Percentiles rank a stretch among this genome's conserved stretches.
phyloP scores from a whole-genome alignment of 2,113 vertebrate genomes.

The Poecile atricapillus region DNA sequence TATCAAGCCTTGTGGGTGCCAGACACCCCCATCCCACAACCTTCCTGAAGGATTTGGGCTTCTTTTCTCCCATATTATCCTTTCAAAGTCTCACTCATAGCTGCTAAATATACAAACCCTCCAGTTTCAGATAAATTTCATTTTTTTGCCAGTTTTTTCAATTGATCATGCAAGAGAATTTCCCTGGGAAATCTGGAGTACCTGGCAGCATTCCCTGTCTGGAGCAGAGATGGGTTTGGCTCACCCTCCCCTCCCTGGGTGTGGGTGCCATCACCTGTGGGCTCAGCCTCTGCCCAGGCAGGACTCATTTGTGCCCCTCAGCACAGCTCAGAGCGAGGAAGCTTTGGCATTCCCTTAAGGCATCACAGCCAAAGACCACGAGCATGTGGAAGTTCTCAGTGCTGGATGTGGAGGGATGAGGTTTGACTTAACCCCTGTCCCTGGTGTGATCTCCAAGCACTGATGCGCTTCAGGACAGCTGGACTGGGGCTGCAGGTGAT shows the following conservation, averaged over 20 bases:
- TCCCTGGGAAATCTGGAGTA: background rate
- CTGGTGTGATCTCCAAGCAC: background rate
- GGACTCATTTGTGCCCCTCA: rapidly evolving
- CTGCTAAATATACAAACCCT: background rate
- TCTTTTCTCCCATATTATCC: background rate
- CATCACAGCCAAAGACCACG: rapidly evolving
- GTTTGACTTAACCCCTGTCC: background rate
- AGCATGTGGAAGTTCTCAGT: rapidly evolving
- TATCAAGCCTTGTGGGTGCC: background rate
- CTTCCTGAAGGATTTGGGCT: background rate
- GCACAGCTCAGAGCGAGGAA: rapidly evolving
- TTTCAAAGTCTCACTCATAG: background rate
- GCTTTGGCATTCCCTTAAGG: background rate
- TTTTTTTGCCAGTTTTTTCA: background rate
- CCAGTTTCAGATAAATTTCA: background rate
- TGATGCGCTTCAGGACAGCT: background rate
- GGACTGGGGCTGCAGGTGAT: background rate
- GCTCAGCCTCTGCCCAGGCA: background rate
- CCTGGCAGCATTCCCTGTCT: background rate
- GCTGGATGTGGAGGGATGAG: background rate
- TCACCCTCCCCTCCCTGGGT: rapidly evolving
- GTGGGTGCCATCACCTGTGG: rapidly evolving
- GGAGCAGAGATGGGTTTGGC: background rate
- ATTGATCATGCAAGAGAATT: background rate
- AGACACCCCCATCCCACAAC: background rate